Conservation (phyloP, 2,113 vertebrate species). For the Cyphomyrus discorhynchus region DNA sequence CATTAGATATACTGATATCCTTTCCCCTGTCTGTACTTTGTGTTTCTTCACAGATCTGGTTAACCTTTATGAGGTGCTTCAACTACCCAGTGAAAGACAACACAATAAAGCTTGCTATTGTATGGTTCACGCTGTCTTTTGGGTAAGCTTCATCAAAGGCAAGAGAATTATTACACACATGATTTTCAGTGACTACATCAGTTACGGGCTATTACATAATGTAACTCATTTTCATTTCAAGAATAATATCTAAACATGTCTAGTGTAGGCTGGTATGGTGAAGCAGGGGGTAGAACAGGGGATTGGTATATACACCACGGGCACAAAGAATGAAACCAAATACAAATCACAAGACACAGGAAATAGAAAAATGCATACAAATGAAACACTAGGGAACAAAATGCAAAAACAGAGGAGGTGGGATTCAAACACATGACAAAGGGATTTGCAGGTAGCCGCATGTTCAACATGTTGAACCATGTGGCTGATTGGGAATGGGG, state of each 20-base stretch:
- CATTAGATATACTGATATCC: neutral
- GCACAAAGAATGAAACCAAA: no score
- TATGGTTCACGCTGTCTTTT: constrained; percentile 94
- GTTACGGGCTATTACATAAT: neutral
- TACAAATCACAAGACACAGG: no score
- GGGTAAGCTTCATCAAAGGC: constrained; percentile 69
- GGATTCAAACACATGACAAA: no score
- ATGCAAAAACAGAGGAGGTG: no score
- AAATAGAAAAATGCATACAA: no score
- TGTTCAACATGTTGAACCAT: no score
- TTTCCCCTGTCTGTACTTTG: neutral
- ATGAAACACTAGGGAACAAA: no score
- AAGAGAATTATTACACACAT: neutral
- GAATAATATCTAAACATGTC: neutral
- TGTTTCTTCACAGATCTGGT: constrained; percentile 76
- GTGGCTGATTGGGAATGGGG: no score
- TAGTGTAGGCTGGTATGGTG: neutral
- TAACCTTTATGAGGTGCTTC: constrained; percentile 90
- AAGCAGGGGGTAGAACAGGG: neutral
- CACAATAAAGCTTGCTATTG: constrained; percentile 78
- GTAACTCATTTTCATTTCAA: neutral
- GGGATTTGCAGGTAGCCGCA: no score
- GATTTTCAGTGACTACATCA: neutral
- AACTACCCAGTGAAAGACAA: constrained; percentile 88
- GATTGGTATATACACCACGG: neutral